These are phyloP conservation scores for Siniperca undulata DNA, from an alignment of 2,797 vertebrate species.

Conservation along the genomic window DNA sequence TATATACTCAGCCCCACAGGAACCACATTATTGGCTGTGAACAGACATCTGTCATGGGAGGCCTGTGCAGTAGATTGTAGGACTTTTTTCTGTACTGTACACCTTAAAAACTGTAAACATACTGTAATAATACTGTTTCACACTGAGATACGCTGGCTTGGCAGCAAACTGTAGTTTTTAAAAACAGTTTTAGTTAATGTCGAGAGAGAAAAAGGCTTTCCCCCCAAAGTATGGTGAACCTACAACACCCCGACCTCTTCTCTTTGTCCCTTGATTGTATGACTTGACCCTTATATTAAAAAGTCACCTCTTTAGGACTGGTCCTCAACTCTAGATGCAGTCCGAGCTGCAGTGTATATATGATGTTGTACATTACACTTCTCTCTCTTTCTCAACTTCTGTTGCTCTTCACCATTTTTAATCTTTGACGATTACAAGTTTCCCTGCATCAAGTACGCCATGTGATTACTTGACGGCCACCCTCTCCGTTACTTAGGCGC, in stretches of 20 bases:
- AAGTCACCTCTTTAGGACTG: conserved; percentile 99
- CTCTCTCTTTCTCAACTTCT: conserved; percentile 84
- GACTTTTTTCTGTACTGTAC: conserved; percentile 98
- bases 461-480: conserved; percentile 79
- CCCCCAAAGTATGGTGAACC: conserved; percentile 99
- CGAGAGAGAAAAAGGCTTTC: conserved; percentile 94
- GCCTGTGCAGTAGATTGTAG: conserved; percentile 99
- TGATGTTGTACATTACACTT: conserved; percentile 99
- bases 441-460: conserved; percentile 78
- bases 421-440: conserved; percentile 81
- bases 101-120: conserved; percentile 98
- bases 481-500: conserved; percentile 61
- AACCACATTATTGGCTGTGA: conserved; percentile 93
- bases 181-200: conserved; percentile 99
- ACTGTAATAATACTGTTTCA: conserved; percentile 99
- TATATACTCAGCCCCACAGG: conserved; percentile 92
- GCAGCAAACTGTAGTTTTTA: conserved; percentile 99
- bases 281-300: conserved; percentile 95
- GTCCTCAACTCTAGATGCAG: conserved; percentile 98
- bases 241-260: conserved; percentile 99
- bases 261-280: conserved; percentile 99
- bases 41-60: conserved; percentile 92
- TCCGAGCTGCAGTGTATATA: conserved; percentile 97
- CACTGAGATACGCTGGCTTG: conserved; percentile 96
- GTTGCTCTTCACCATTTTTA: conserved; percentile 87